Conservation (phyloP, 2,888 invertebrate species). For the Orthosia cruda region DNA sequence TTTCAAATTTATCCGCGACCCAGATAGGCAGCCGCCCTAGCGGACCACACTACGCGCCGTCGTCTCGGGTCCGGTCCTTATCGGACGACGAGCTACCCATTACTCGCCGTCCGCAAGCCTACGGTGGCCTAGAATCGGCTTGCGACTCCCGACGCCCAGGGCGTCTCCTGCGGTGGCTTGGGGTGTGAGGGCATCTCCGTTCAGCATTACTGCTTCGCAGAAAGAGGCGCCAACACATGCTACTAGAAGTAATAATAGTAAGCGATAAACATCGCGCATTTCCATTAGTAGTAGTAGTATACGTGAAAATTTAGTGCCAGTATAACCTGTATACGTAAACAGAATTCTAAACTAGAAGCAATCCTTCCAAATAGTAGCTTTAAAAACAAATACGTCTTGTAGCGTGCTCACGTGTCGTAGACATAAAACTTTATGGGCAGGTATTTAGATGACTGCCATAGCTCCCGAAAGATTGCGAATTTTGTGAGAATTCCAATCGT, state of each 20-base stretch:
- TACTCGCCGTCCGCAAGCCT: too few species aligned
- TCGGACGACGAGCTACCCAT: too few species aligned
- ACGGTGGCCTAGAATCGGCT: too few species aligned
- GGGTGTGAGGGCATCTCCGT: too few species aligned
- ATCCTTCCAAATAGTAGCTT: conserved; percentile 15
- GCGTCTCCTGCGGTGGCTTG: too few species aligned
- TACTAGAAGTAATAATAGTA: neutral
- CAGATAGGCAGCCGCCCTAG: too few species aligned
- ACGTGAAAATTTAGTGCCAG: neutral
- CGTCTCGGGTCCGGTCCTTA: too few species aligned
- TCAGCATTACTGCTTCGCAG: too few species aligned
- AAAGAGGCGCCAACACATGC: too few species aligned
- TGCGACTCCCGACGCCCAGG: too few species aligned
- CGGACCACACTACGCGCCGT: too few species aligned
- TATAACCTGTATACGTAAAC: conserved; percentile 14
- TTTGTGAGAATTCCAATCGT: conserved; percentile 53
- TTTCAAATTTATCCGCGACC: too few species aligned
- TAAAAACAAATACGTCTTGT: conserved; percentile 51
- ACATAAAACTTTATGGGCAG: conserved; percentile 55
- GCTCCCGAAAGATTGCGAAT: conserved; percentile 34
- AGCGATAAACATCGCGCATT: neutral
- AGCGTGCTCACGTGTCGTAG: conserved; percentile 57
- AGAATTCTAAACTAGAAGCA: conserved; percentile 10
- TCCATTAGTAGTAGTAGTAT: neutral
- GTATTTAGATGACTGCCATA: conserved; percentile 52